A percentile compares a stretch with the other conserved stretches of the same genome.
phyloP scores from a whole-genome alignment of 2,797 vertebrate genomes.

The Spinibarbus caldwelli region DNA sequence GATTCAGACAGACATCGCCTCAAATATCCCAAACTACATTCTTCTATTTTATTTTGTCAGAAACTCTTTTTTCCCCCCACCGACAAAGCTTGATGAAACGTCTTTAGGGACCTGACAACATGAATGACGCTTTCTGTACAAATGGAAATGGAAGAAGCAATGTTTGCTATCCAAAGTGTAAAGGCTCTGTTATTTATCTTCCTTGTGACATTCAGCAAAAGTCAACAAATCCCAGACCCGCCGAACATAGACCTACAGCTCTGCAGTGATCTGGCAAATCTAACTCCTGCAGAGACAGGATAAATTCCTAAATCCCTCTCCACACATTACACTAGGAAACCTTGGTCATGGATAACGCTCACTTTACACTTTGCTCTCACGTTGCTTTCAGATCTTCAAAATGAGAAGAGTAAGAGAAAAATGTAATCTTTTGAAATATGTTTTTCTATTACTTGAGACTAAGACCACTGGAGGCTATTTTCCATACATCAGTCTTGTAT shows the following conservation, averaged over 20 bases:
- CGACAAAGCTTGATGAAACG: conserved; percentile 35
- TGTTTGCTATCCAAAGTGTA: conserved; percentile 52
- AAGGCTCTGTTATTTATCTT: conserved; percentile 55
- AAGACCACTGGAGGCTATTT: background rate
- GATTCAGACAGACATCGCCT: conserved; percentile 10
- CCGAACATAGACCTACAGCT: conserved; percentile 39
- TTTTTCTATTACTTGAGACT: background rate
- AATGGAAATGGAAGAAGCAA: conserved; percentile 41
- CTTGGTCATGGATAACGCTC: background rate
- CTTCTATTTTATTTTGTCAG: conserved; percentile 24
- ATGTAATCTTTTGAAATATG: background rate
- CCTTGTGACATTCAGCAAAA: conserved; percentile 53
- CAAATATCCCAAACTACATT: conserved; percentile 18
- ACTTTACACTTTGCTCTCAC: conserved; percentile 9
- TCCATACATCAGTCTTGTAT: conserved; percentile 68
- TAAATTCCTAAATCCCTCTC: conserved; percentile 49
- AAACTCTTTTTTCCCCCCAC: background rate
- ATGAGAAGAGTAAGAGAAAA: background rate
- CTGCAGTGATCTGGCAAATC: conserved; percentile 34
- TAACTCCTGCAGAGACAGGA: conserved; percentile 32
- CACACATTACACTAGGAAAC: conserved; percentile 33
- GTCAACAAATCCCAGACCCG: conserved; percentile 53
- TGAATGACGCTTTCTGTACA: conserved; percentile 39
- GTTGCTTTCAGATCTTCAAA: too few relatives aligned
- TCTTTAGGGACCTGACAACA: conserved; percentile 37